Conservation (phyloP, 2,113 vertebrate genomes). For the Erythrocercus mccallii region DNA sequence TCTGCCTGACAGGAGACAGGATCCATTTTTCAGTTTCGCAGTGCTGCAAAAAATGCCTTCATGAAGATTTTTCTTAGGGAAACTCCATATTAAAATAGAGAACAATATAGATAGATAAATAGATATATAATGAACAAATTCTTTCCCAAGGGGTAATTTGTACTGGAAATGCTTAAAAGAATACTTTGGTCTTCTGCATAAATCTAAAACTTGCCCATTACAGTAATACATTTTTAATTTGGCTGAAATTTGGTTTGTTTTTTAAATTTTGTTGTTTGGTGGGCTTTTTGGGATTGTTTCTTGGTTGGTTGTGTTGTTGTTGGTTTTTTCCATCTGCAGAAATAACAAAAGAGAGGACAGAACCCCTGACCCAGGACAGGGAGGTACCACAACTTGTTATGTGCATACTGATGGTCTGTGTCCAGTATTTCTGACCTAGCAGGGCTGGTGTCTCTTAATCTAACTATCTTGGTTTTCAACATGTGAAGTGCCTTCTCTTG, state of each 20-base stretch:
- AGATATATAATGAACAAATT: neutral
- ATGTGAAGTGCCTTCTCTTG: neutral
- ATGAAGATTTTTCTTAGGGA: neutral
- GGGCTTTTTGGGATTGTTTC: neutral
- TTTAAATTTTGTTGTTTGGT: neutral
- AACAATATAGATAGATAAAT: neutral
- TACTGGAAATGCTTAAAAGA: neutral
- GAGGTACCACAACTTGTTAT: fast-evolving
- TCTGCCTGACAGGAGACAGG: neutral
- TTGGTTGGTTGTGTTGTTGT: neutral
- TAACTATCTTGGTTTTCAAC: neutral
- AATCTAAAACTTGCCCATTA: neutral
- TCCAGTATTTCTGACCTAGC: neutral
- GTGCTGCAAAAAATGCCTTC: neutral
- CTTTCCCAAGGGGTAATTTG: neutral
- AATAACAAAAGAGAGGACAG: neutral
- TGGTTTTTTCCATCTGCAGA: neutral
- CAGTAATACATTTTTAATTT: neutral
- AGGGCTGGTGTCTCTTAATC: neutral
- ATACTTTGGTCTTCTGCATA: neutral
- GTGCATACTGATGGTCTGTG: neutral
- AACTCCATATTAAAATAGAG: neutral
- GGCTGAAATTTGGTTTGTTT: neutral
- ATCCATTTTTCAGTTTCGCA: neutral
- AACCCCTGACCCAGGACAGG: neutral